phyloP scores from a whole-genome alignment of 2,113 vertebrate genomes.

The Climacteris rufus region DNA sequence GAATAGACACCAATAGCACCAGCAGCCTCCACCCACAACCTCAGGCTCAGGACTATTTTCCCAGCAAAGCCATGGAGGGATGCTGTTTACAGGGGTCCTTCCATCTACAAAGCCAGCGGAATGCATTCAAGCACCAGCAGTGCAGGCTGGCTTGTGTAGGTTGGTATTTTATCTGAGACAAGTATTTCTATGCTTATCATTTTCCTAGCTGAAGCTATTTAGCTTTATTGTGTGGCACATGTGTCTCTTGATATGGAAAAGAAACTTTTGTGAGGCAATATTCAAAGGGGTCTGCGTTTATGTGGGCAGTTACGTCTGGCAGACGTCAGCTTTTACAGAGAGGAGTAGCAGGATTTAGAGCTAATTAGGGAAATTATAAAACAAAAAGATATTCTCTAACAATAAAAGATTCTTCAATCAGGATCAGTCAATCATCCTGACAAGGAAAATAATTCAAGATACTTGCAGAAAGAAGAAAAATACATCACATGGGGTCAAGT shows the following conservation, averaged over 20 bases:
- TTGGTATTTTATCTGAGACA: not conserved
- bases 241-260: not conserved
- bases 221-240: not conserved
- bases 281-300: not conserved
- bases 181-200: not conserved
- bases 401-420: conserved; percentile 7
- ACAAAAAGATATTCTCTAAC: conserved; percentile 18
- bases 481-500: not conserved
- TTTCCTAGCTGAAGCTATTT: not conserved
- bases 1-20: not conserved
- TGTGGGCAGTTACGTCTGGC: not conserved
- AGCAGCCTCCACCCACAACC: not conserved
- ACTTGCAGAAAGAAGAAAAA: not conserved
- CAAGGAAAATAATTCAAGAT: conserved; percentile 15
- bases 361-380: conserved; percentile 35
- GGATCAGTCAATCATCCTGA: conserved; percentile 27
- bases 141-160: not conserved
- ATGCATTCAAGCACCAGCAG: not conserved
- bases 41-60: not conserved
- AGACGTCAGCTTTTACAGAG: not conserved
- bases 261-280: conserved; percentile 3
- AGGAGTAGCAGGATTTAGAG: not conserved
- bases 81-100: not conserved
- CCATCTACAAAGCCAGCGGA: not conserved
- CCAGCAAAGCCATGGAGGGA: not conserved